Evolutionary conservation across 2,888 invertebrate species (phyloP), one percentile per base, ranked within the genome.

Genomic region (Microchrysa polita): DNA sequence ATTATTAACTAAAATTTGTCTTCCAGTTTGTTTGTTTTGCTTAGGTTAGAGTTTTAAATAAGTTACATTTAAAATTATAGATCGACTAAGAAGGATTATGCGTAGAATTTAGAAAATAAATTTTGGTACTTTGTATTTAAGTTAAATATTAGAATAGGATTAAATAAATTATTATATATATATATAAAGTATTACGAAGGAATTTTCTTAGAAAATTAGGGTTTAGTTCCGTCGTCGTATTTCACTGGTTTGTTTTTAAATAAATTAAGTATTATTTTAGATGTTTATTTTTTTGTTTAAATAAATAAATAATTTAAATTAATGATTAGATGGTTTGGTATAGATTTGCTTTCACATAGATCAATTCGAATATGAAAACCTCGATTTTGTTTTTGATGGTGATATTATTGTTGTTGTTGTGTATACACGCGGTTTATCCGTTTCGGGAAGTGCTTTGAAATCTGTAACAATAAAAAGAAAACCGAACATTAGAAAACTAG

Each of bases 241-340:
- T 34, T 34, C 27, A 55, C 10, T 53, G 65, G 75, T 72, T 75
- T 74, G 75, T 78, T 79, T 78, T 78, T 67, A 72, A 77, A 79
- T 77, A 60, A 72, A 72, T 72, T 72, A 72, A 72, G 59, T 72
- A 23, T 74, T 73, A 65, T 57, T 72, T 76, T 74, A 57, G 75
- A 76, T 76, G 77, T 78, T 78, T 79, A 77, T 72, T 76, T 74
- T 52, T 74, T 75, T 76, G 77, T 78, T 78, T 79, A 77, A 78
- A 78, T 78, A 78, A 78, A 79, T 79, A 78, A 78, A 79, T 79
- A 77, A 79, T 73, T 80, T 75, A 78, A 77, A 77, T 77, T 79
- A 74, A 78, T 77, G 77, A 78, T 80, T 80, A 80, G 80, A 80
- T 80, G 79, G 80, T 80, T 81, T 80, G 79, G 80, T 79, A 80